These are phyloP conservation scores for Aricia agestis DNA, from an alignment of 1,140 invertebrate species.

Conservation along the genomic window DNA sequence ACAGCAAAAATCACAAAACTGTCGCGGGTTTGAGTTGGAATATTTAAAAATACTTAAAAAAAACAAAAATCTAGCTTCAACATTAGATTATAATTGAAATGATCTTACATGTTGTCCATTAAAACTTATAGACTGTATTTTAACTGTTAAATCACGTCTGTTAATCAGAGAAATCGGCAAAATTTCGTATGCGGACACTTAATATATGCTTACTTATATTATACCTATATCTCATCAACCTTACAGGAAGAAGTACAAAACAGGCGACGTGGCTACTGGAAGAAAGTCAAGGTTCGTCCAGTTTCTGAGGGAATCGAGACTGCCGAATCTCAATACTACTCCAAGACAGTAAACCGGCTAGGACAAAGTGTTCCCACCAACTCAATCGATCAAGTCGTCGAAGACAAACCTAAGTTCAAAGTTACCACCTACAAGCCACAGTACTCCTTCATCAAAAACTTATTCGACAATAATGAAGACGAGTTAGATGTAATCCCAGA, in stretches of 20 bases:
- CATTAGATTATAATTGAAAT: too few species aligned
- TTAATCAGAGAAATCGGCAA: too few species aligned
- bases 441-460: slow-evolving; percentile 56
- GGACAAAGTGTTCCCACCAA: slow-evolving; percentile 47
- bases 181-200: too few species aligned
- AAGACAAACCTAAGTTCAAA: slow-evolving; percentile 41
- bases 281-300: slow-evolving; percentile 78
- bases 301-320: slow-evolving; percentile 79
- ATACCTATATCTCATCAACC: neutral
- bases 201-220: too few species aligned
- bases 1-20: too few species aligned
- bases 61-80: too few species aligned
- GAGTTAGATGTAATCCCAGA: slow-evolving; percentile 41
- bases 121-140: too few species aligned
- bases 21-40: too few species aligned
- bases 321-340: slow-evolving; percentile 81
- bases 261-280: slow-evolving; percentile 80
- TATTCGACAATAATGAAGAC: slow-evolving; percentile 46
- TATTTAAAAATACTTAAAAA: too few species aligned
- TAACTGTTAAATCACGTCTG: too few species aligned
- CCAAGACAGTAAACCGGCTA: slow-evolving; percentile 66
- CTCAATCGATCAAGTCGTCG: slow-evolving; percentile 39
- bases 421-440: slow-evolving; percentile 65
- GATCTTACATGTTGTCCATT: too few species aligned
- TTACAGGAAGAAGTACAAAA: slow-evolving; percentile 56